Base-by-base conservation (phyloP, 2,797 vertebrate species). In the Enoplosus armatus region DNA sequence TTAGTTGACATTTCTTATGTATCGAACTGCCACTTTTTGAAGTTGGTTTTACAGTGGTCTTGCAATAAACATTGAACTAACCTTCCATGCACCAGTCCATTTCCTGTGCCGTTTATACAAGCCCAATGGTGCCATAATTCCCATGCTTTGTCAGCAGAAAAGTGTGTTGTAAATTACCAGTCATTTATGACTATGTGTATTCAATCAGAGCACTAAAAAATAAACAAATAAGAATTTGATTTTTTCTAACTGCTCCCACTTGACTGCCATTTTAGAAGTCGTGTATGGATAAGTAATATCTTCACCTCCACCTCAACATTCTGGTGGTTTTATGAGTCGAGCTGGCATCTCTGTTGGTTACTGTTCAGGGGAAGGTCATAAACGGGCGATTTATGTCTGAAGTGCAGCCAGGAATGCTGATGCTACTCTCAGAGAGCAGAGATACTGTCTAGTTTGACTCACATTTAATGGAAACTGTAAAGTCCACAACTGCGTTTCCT, bases 281-380 rank as follows among this genome's bases (percentile, higher is more conserved):
- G 53, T 81, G 76, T 66, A 75, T 69, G 63, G 82, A 78, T 82
- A 80, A 84, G 74, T 83, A 79, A 88, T 85, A 80, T 86, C 74
- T 87, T 82, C 78, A 86, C 84, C 83, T 89, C 81, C 74, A 85
- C 77, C 64, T 86, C 66, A 74, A 82, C 85, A 77, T 89, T 69
- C 85, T 62, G 79, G 37, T 75, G 73, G 62, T 90, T 94, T 93
- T 90, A 92, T 67, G 87, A 87, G 85, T 78, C 7, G 76, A 89
- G 81, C 72, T 63, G 58, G 68, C 62, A 85, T 86, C 89, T 90
- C 90, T 74, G 82, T 93, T 93, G 92, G 93, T 92, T 92, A 93
- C 90, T 72, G 90, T 90, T 88, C 82, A 77, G 78, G 68, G 77
- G 82, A 84, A 83, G 83, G 89, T 92, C 90, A 88, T 93, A 93